Evolutionary conservation across 2,113 vertebrate species (phyloP).

Genomic region (Aplodontia rufa): DNA sequence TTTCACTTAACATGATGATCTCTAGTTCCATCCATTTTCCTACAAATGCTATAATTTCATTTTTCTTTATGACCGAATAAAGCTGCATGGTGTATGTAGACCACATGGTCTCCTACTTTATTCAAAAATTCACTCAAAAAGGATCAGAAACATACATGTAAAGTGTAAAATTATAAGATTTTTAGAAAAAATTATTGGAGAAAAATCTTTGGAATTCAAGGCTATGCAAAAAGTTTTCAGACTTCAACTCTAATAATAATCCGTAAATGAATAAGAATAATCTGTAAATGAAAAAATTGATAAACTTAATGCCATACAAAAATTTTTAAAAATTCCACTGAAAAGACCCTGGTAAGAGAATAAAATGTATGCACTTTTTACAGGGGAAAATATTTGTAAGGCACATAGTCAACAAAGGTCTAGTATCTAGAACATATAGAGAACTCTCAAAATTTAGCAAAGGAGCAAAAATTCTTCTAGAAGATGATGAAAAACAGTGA

Average conservation of each 20-base stretch:
- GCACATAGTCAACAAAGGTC: background rate
- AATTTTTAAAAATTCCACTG: background rate
- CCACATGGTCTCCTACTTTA: background rate
- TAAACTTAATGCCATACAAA: background rate
- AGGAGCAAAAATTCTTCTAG: background rate
- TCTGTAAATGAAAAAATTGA: background rate
- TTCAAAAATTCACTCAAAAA: conserved; percentile 18
- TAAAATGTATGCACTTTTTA: background rate
- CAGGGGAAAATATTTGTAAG: background rate
- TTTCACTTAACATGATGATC: too few species aligned
- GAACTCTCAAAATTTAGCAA: background rate
- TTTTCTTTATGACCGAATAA: too few species aligned
- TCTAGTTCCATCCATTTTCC: too few species aligned
- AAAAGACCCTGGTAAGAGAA: background rate
- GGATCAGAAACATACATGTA: background rate
- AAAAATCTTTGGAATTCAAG: background rate
- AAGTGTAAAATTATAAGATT: background rate
- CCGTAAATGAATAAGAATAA: background rate
- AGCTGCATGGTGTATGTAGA: too few species aligned
- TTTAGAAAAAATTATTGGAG: background rate
- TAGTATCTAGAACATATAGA: background rate
- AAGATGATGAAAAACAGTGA: background rate
- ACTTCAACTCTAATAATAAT: background rate
- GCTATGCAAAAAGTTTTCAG: background rate
- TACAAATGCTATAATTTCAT: too few species aligned